Evolutionary conservation across 2,888 invertebrate genomes (phyloP), one percentile per base, ranked within the genome.

Genomic region (Deilephila elpenor): DNA sequence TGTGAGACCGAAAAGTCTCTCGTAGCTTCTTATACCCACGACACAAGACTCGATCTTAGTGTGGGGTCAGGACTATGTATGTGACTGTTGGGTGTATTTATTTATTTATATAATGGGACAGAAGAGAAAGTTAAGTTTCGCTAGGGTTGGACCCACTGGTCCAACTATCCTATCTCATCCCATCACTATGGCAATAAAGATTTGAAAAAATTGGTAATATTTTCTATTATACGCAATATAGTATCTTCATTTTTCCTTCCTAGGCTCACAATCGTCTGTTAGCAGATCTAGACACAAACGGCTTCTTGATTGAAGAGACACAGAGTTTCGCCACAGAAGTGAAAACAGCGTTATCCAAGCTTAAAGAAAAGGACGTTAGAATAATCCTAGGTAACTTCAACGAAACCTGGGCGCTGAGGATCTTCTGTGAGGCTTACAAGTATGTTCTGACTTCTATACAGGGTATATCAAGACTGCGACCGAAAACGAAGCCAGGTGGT

Each of bases 381-480:
- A 98, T 99, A 74, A 98, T 99, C 81, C 94, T 99, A 81, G 99
- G 99, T 4, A 99, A 99, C 91, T 99, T 99, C 91, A 98, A 99
- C 91, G 98, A 98, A 88, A 96, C 97, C 71, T 98, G 98, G 97
- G 99, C 99, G 0, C 94, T 98, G 73, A 96, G 96, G 83, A 97
- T 98, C 77, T 98, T 98, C 88, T 98, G 98, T 88, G 98, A 98
- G 87, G 98, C 98, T 71, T 97, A 96, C 88, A 97, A 96, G 96
- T 97, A 88, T 82, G 87, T 78, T 32, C 11, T 44, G 14, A 44
- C 44, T 44, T 44, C 44, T 44, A 11, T 11, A 8, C 25, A 25
- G 25, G 25, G 25, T 25, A 25, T 25, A 25, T 25, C 25, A 25
- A 25, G 25, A 25, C 25, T 25, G 25, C 25, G 25, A 25, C 25